Percentiles rank a stretch among this genome's conserved stretches.
Conservation (phyloP, 1,140 invertebrate species). For the Orchestia grillus region DNA sequence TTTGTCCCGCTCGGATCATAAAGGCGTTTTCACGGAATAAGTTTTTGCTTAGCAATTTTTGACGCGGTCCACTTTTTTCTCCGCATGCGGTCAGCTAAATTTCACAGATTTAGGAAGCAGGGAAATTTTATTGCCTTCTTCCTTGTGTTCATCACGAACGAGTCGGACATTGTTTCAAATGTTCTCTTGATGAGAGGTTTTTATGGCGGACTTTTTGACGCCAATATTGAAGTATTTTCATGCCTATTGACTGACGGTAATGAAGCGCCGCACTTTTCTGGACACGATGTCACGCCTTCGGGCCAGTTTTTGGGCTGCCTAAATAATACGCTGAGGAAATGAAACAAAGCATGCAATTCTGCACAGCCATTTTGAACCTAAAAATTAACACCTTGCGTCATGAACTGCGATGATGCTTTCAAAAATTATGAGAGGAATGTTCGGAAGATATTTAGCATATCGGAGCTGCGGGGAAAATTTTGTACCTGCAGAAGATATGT, state of each 20-base stretch:
- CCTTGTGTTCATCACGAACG: conserved; percentile 47
- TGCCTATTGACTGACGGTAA: conserved; percentile 38
- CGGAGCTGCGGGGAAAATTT: too few species aligned
- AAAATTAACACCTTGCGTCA: background rate
- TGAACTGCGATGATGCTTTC: background rate
- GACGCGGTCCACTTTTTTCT: background rate
- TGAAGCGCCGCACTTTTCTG: background rate
- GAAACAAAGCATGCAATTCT: background rate
- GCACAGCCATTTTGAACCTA: background rate
- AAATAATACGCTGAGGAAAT: background rate
- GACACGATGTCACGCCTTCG: background rate
- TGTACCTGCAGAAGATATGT: too few species aligned
- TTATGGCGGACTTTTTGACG: background rate
- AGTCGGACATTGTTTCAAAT: conserved; percentile 52
- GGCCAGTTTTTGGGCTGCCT: background rate
- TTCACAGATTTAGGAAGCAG: conserved; percentile 51
- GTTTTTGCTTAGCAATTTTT: conserved; percentile 26
- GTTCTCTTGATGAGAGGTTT: conserved; percentile 10
- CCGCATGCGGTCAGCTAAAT: conserved; percentile 32
- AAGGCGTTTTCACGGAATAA: conserved; percentile 50
- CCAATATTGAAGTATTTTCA: conserved; percentile 45
- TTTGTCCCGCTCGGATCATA: background rate
- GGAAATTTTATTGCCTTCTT: conserved; percentile 35
- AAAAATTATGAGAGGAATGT: background rate
- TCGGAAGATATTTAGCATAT: too few species aligned